A percentile compares a stretch with the other conserved stretches of the same genome.
These are phyloP conservation scores for Leucosticte australis DNA, from an alignment of 2,113 vertebrate species.

Conservation along the genomic window DNA sequence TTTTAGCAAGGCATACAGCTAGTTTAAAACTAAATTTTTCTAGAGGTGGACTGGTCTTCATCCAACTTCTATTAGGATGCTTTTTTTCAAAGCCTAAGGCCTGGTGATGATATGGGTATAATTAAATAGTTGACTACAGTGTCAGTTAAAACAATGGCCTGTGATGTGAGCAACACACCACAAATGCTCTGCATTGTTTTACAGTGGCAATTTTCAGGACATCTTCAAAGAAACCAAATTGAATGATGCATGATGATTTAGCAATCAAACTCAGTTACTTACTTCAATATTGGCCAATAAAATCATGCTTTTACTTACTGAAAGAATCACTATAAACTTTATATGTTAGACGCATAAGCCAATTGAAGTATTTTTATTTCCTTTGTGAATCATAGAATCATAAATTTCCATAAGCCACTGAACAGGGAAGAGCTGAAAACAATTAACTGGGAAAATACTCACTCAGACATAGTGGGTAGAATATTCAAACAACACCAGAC, in stretches of 20 bases:
- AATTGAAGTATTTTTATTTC: slow-evolving; percentile 27
- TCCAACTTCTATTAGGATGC: neutral
- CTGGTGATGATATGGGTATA: neutral
- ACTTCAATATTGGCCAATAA: neutral
- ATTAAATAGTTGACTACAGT: neutral
- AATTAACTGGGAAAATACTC: neutral
- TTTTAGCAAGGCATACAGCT: neutral
- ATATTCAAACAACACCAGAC: neutral
- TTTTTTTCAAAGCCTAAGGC: neutral
- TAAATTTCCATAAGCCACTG: neutral
- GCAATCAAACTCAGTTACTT: neutral
- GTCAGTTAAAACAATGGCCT: neutral
- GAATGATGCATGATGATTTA: neutral
- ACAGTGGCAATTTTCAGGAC: neutral
- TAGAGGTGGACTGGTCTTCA: neutral
- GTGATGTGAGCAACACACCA: neutral
- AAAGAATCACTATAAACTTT: neutral
- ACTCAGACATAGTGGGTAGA: neutral
- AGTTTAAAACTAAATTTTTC: neutral
- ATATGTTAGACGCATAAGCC: neutral
- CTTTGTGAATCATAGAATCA: neutral
- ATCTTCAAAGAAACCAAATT: neutral
- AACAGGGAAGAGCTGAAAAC: neutral
- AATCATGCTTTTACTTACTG: slow-evolving; percentile 5
- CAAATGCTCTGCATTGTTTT: neutral